Percentiles rank a stretch among this genome's conserved stretches.
phyloP scores from a whole-genome alignment of 1,140 invertebrate genomes.

The Cydia fagiglandana region DNA sequence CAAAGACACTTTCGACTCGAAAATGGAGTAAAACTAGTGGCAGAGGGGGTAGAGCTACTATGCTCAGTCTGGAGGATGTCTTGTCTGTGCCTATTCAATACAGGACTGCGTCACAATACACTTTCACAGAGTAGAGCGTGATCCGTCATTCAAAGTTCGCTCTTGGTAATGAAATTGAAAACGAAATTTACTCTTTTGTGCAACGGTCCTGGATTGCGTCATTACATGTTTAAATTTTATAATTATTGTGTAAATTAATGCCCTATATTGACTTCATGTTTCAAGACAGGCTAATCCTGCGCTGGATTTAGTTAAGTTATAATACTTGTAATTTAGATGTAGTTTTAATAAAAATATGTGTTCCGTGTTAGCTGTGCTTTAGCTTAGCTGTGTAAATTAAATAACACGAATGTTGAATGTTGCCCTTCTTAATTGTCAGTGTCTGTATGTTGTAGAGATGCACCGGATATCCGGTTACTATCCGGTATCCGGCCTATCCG shows the following conservation, averaged over 20 bases:
- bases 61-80: too few relatives aligned
- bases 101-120: neutral
- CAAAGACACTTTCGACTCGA: too few relatives aligned
- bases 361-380: slow-evolving; percentile 1
- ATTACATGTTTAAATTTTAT: neutral
- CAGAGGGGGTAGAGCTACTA: too few relatives aligned
- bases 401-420: slow-evolving; percentile 25
- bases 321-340: neutral
- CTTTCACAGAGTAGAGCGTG: neutral
- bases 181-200: neutral
- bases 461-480: too few relatives aligned
- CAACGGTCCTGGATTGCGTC: neutral
- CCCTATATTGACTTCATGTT: neutral
- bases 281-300: slow-evolving; percentile 15
- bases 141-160: too few relatives aligned
- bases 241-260: neutral
- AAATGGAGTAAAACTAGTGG: too few relatives aligned
- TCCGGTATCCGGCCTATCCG: too few relatives aligned
- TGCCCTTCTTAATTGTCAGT: neutral
- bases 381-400: slow-evolving; percentile 31
- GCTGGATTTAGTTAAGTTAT: slow-evolving; percentile 1
- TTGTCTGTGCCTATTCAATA: too few relatives aligned
- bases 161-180: too few relatives aligned
- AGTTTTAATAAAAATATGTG: neutral
- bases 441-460: slow-evolving; percentile 20